Evolutionary conservation across 2,113 vertebrate species (phyloP), one percentile per base, ranked within the genome.

Genomic region (Apteryx owenii): DNA sequence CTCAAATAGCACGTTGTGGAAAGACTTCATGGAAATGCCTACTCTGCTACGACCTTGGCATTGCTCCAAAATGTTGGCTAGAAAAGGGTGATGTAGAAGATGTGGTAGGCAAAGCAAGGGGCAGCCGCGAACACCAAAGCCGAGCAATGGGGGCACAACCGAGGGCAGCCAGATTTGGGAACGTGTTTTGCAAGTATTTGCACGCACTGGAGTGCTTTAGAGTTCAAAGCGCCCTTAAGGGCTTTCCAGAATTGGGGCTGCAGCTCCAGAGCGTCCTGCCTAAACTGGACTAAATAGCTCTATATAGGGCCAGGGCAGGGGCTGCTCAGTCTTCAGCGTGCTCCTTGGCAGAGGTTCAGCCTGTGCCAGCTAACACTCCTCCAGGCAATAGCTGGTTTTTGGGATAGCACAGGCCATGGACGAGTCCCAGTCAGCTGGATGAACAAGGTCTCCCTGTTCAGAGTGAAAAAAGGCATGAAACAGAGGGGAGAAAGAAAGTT

Each of bases 71-170:
- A 75, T 15, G 11, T 10, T 65, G 85, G 31, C 65, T 22, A 36
- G 46, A 53, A 62, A 68, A 94, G 26, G 51, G 53, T 0, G 1
- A 21, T 9, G 6, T 10, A 25, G 29, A 70, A 10, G 29, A 4
- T 20, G n/a, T 17, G 40, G 29, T 40, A 60, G 9, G 36, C 26
- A 50, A 87, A 53, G 18, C 10, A 4, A 3, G 31, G 25, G 68
- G 36, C 60, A 90, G 29, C 48, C 28, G 33, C 0, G 0, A 58
- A 7, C 22, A 40, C 29, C 31, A 69, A 7, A 14, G 9, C 0
- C 10, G 33, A 85, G 40, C 26, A 68, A 2, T 38, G 2, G 5
- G 19, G 15, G 3, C 50, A 12, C 36, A 82, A 13, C 31, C 69
- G 58, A 72, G 36, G 31, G 13, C 58, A 36, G 40, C 31, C 51